These are phyloP conservation scores for Idris sp. DNA, from an alignment of 1,140 invertebrate genomes.

Conservation along the genomic window DNA sequence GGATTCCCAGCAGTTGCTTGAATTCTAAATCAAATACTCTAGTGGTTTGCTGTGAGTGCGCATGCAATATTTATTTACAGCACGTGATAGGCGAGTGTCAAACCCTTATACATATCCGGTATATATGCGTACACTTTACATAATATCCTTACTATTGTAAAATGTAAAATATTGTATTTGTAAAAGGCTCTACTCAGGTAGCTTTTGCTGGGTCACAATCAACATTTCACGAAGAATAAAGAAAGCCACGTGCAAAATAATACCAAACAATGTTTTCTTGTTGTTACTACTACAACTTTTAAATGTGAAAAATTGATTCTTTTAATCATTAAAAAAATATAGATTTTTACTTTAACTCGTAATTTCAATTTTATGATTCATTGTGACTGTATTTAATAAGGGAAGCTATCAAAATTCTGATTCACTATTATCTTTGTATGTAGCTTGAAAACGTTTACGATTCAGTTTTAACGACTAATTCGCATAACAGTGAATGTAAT, in stretches of 20 bases:
- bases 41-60: slow-evolving; percentile 39
- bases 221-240: slow-evolving; percentile 14
- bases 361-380: slow-evolving; percentile 1
- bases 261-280: no score
- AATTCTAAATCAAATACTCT: slow-evolving; percentile 59
- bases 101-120: slow-evolving; percentile 40
- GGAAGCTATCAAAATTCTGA: slow-evolving; percentile 47
- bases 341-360: no score
- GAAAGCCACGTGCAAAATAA: no score
- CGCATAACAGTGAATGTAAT: slow-evolving; percentile 67
- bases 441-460: slow-evolving; percentile 68
- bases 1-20: slow-evolving; percentile 48
- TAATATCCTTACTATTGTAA: slow-evolving; percentile 76
- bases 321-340: no score
- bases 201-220: slow-evolving; percentile 64
- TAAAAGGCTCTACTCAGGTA: slow-evolving; percentile 66
- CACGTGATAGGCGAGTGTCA: slow-evolving; percentile 51
- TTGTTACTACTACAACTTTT: no score
- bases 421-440: slow-evolving; percentile 39
- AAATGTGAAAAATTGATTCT: no score
- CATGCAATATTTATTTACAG: slow-evolving; percentile 60
- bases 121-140: slow-evolving; percentile 67
- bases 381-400: slow-evolving; percentile 35
- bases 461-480: slow-evolving; percentile 71
- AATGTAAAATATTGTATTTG: slow-evolving; percentile 71